Base-by-base conservation (phyloP, 2,113 vertebrate genomes). In the Sylvilagus bachmani region DNA sequence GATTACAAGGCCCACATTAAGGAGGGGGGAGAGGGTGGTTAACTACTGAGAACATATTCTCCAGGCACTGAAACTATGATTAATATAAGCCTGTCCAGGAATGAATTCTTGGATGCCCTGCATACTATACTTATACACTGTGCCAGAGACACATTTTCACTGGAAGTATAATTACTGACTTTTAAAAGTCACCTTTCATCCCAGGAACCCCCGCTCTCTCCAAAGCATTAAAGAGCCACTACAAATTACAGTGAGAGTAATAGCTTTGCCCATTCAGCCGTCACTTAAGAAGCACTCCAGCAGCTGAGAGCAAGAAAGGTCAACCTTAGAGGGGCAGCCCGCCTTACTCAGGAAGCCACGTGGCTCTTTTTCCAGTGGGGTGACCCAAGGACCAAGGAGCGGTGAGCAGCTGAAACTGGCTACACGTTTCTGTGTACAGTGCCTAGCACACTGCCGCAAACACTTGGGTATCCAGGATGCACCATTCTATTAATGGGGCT, bases 151-250 rank as follows among this genome's bases (percentile, higher is more conserved):
- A 97, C 78, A 91, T 80, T 86, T 83, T 89, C 83, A 10, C 64
- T 96, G 95, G 64, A 95, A 86, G 94, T 80, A 77, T 96, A 97
- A 96, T 97, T 95, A 96, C 88, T 49, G 93, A 89, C 93, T 97
- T 97, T 95, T 88, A 96, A 97, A 96, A 97, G 97, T 96, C 97
- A 97, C 94, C 96, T 97, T 97, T 97, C 90, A 96, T 97, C 95
- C 92, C 82, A 88, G 64, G 66, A 4, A 86, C 89, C 66, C 82
- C 80, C 16, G 55, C 92, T 83, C 92, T 90, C 73, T 86, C 66
- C 10, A 49, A 93, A 84, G 93, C 6, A 4, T 87, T 95, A 73
- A 70, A 93, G 73, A 94, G 92, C 86, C 93, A 93, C 94, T 93
- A 95, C 89, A 93, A 92, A 93, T 93, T 93, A 92, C 81, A 82